phyloP scores from a whole-genome alignment of 1,140 invertebrate genomes.

The Pseudomyrmex pallidus region DNA sequence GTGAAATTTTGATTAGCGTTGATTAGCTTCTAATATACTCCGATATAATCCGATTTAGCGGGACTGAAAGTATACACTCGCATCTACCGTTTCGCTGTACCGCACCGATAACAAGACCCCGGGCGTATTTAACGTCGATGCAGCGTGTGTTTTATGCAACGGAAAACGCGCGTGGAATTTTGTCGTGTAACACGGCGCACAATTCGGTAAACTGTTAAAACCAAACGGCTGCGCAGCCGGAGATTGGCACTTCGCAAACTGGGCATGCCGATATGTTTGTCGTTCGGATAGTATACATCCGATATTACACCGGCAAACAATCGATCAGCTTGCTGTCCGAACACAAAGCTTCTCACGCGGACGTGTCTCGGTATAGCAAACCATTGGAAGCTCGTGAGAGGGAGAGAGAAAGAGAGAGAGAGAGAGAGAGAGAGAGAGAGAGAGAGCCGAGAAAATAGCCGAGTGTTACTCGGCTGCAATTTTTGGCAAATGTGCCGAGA shows the following conservation, averaged over 20 bases:
- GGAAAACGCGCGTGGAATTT: not conserved
- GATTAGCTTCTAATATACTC: no score
- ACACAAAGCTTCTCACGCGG: slow-evolving; percentile 26
- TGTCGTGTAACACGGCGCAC: not conserved
- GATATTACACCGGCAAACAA: slow-evolving; percentile 47
- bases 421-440: no score
- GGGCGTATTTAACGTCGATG: not conserved
- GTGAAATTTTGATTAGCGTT: no score
- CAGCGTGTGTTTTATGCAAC: not conserved
- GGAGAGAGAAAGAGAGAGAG: not conserved
- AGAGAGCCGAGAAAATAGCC: not conserved
- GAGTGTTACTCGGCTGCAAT: not conserved
- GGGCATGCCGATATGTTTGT: slow-evolving; percentile 38
- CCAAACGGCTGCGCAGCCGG: not conserved
- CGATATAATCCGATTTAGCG: not conserved
- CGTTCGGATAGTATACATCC: slow-evolving; percentile 26
- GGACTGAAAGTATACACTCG: not conserved
- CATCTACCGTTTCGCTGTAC: no score
- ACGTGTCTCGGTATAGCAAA: slow-evolving; percentile 15
- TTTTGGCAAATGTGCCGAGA: slow-evolving; percentile 36
- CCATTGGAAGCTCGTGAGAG: not conserved
- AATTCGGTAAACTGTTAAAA: slow-evolving; percentile 47
- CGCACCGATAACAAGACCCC: no score
- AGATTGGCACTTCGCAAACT: slow-evolving; percentile 28
- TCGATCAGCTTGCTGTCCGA: slow-evolving; percentile 29